phyloP scores from a whole-genome alignment of 2,113 vertebrate genomes.

The Gobio gobio region DNA sequence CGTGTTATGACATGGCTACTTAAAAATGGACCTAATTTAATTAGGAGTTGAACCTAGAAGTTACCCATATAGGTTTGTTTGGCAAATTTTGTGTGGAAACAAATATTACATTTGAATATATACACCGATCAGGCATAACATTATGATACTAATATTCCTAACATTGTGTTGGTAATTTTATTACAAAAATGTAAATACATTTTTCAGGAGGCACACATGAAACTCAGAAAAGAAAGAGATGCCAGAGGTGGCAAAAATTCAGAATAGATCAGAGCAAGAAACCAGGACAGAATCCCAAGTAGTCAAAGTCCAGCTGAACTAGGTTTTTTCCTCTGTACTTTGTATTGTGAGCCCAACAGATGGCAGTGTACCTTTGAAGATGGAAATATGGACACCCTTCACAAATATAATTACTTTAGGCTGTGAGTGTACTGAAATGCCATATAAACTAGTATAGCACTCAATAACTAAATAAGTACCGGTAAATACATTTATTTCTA shows the following conservation, averaged over 20 bases:
- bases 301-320: background rate
- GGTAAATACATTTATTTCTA: background rate
- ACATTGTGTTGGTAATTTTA: too few species aligned
- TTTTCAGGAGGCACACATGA: background rate
- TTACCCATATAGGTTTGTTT: background rate
- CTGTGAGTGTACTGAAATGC: background rate
- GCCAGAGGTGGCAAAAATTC: background rate
- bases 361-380: constrained; percentile 34
- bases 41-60: background rate
- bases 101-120: background rate
- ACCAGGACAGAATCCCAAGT: background rate
- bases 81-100: too few species aligned
- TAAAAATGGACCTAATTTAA: background rate
- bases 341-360: constrained; percentile 27
- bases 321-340: background rate
- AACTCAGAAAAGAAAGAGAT: background rate
- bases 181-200: too few species aligned
- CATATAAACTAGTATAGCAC: background rate
- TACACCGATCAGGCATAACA: too few species aligned
- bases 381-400: background rate
- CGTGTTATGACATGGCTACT: background rate
- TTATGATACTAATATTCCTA: too few species aligned
- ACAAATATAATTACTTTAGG: background rate
- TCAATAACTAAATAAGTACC: too few species aligned
- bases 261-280: background rate